Evolutionary conservation across 2,888 invertebrate genomes (phyloP).

Genomic region (Synergus itoensis): DNA sequence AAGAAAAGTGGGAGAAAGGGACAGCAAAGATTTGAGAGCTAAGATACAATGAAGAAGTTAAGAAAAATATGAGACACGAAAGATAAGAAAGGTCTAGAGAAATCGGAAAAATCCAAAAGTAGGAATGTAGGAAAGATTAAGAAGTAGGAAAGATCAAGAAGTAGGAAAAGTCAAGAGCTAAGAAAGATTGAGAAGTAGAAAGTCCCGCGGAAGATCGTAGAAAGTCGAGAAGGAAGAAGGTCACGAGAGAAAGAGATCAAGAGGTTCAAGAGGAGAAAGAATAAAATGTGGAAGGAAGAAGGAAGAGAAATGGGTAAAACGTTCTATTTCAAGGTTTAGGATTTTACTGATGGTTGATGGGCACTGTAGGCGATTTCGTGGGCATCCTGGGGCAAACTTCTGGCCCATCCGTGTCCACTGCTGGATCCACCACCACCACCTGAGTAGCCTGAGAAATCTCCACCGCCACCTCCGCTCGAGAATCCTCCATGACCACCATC

Average conservation of each 20-base stretch:
- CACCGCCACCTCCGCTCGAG: conserved; percentile 79
- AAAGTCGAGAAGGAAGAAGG: conserved; percentile 44
- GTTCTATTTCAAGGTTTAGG: conserved; percentile 62
- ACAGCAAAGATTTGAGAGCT: conserved; percentile 3
- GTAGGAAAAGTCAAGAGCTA: conserved; percentile 4
- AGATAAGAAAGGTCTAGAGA: not conserved
- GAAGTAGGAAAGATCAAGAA: conserved; percentile 37
- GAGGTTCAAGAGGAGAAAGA: conserved; percentile 43
- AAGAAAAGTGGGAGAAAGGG: conserved; percentile 40
- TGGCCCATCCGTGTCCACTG: conserved; percentile 84
- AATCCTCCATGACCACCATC: conserved; percentile 81
- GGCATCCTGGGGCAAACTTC: conserved; percentile 80
- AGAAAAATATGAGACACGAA: conserved; percentile 30
- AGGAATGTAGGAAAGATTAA: not conserved
- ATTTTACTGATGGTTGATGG: conserved; percentile 82
- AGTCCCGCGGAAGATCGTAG: conserved; percentile 38
- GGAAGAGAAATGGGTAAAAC: conserved; percentile 48
- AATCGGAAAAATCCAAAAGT: not conserved
- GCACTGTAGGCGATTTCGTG: conserved; percentile 90
- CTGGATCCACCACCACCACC: conserved; percentile 79
- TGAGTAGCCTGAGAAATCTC: conserved; percentile 79
- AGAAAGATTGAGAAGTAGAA: conserved; percentile 49
- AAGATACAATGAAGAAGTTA: not conserved
- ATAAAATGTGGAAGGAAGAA: conserved; percentile 48
- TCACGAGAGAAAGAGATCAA: conserved; percentile 44